Conservation (phyloP, 2,888 invertebrate genomes). For the Noctua janthe region DNA sequence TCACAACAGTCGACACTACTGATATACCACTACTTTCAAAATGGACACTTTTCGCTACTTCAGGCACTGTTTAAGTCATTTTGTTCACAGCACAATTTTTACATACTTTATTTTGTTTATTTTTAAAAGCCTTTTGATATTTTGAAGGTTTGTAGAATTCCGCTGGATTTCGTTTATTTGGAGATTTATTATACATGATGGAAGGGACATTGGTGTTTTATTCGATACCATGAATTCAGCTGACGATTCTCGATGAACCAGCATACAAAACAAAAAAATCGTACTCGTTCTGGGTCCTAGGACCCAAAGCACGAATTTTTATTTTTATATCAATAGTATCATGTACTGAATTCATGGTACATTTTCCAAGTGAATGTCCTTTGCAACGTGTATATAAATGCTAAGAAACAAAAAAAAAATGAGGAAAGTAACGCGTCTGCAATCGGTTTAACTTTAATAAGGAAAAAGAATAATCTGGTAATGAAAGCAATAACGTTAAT, state of each 20-base stretch:
- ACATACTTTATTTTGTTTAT: not conserved
- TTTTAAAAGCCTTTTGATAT: not conserved
- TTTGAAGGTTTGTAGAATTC: not conserved
- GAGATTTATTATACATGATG: not conserved
- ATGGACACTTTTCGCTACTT: constrained; percentile 81
- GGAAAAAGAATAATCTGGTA: constrained; percentile 35
- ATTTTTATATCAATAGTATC: not conserved
- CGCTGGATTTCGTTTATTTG: not conserved
- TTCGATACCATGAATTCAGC: not conserved
- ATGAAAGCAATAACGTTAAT: constrained; percentile 38
- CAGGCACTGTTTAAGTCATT: constrained; percentile 82
- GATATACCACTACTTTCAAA: constrained; percentile 73
- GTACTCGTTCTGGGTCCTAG: not conserved
- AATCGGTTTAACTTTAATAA: constrained; percentile 28
- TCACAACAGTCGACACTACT: constrained; percentile 46
- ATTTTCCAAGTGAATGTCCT: not conserved
- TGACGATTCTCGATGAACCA: not conserved
- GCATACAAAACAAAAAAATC: not conserved
- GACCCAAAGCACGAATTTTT: no score
- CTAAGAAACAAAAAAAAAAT: not conserved
- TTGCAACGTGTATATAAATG: not conserved
- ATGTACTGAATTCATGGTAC: not conserved
- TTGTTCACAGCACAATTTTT: constrained; percentile 75
- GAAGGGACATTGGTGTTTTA: not conserved
- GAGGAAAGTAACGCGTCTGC: constrained; percentile 24